Percentiles rank a stretch among this genome's conserved stretches.
Conservation (phyloP, 2,113 vertebrate genomes). For the Paralichthys olivaceus region DNA sequence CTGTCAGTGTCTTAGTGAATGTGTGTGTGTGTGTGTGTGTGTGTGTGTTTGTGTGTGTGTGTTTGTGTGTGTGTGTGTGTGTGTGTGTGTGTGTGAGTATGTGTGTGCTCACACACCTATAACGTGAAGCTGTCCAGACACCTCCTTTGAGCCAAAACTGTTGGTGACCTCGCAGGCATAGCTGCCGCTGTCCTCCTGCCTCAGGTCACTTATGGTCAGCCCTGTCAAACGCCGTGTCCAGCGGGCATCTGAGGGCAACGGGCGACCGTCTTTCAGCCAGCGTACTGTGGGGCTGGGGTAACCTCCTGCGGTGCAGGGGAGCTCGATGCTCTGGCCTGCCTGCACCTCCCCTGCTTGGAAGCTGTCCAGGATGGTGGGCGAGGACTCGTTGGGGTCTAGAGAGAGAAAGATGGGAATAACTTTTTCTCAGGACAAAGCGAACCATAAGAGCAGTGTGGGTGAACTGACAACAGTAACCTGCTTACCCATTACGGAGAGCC, state of each 20-base stretch:
- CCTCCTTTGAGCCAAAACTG: slow-evolving; percentile 96
- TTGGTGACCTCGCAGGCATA: slow-evolving; percentile 99
- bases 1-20: slow-evolving; percentile 48
- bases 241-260: slow-evolving; percentile 91
- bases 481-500: slow-evolving; percentile 97
- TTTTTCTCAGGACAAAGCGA: not conserved
- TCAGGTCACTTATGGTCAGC: slow-evolving; percentile 92
- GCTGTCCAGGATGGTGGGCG: slow-evolving; percentile 94
- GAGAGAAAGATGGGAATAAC: not conserved
- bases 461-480: not conserved
- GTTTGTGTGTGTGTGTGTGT: slow-evolving; percentile 11
- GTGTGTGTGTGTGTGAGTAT: slow-evolving; percentile 14
- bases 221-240: slow-evolving; percentile 94
- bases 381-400: slow-evolving; percentile 91
- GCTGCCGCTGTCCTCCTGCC: slow-evolving; percentile 93
- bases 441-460: not conserved
- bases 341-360: slow-evolving; percentile 93
- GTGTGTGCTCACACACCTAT: slow-evolving; percentile 83
- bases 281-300: slow-evolving; percentile 95
- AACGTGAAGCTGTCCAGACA: slow-evolving; percentile 92
- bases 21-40: slow-evolving; percentile 1
- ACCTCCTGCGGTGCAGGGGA: slow-evolving; percentile 94
- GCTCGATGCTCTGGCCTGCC: slow-evolving; percentile 88
- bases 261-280: slow-evolving; percentile 96
- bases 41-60: slow-evolving; percentile 7